Evolutionary conservation across 2,888 invertebrate genomes (phyloP), one percentile per base, ranked within the genome.

Genomic region (Acrocera orbiculus): DNA sequence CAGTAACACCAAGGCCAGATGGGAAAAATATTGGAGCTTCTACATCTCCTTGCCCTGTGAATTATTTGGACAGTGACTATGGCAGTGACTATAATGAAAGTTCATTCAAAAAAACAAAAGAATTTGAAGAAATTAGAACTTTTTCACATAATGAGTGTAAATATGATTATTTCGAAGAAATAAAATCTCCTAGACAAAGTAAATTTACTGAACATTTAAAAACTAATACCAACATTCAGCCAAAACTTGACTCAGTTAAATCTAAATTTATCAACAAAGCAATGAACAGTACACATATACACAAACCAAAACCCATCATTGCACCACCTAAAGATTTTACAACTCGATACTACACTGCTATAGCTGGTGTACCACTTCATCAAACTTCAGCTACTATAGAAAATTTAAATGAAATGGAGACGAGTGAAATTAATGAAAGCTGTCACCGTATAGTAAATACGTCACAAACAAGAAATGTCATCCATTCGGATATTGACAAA

Each of bases 61-160:
- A 58, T 20, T 77, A 76, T 52, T 56, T 69, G 14, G 73, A 71
- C 51, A 76, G 73, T 48, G 77, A 77, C 50, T 76, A 76, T 48
- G 75, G 76, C 56, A 77, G 76, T 47, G 76, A 78, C 48, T 69
- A 73, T 41, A 76, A 75, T 39, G 66, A 69, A 35, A 64, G 67
- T 38, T 59, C 65, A 10, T 66, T 67, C 40, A 56, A 61, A 3
- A 70, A 69, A 32, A 63, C 63, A 27, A 60, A 61, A 38, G 55
- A 61, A 20, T 74, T 68, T n/a, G n/a, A n/a, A n/a, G n/a, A n/a
- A n/a, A n/a, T n/a, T n/a, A n/a, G n/a, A n/a, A n/a, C n/a, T n/a
- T n/a, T 70, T 30, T 66, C 67, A n/a, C 64, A 69, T 14, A 62
- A 59, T 19, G 60, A 57, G 24, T 55, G 62, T 36, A 56, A 54